Evolutionary conservation across 2,888 invertebrate genomes (phyloP), one percentile per base, ranked within the genome.

Genomic region (Gastracanthus pulcherrimus): DNA sequence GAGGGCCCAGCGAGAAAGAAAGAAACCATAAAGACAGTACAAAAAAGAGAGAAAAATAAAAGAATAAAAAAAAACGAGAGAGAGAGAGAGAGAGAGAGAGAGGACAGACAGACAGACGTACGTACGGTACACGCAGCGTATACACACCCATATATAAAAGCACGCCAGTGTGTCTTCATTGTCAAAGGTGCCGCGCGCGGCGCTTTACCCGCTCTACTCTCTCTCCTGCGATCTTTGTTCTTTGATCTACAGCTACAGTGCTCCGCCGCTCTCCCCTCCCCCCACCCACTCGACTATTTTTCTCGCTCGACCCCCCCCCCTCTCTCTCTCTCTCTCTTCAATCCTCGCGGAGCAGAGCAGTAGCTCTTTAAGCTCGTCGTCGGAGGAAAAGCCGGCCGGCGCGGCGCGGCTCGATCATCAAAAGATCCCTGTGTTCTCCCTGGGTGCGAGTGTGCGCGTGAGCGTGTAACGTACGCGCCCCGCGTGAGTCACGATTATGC

Each of bases 141-240:
- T n/a, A 55, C 64, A 66, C 31, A 48, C 29, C 19, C 64, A 75
- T 36, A 45, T 29, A 71, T 11, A 66, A 38, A 45, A 36, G 62
- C 60, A 45, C 67, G 64, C n/a, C 51, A 55, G 60, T 64, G 72
- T 48, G 69, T 76, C 69, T 74, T 64, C 64, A 70, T 74, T 87
- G 86, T 88, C 87, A 88, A 88, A 89, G 88, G 87, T 85, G 86
- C 87, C 88, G 88, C 88, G 74, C 76, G 64, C 78, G 80, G 76
- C 69, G n/a, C 78, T 83, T 77, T 55, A 71, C 70, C 72, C 85
- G 76, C 81, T 84, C 85, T 55, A 71, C 70, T 69, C 85, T 74
- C 81, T 84, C 85, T 83, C 84, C 85, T 84, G 55, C 82, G 85
- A 86, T 87, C 87, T 87, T 87, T 86, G 87, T 86, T 86, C 87